Conservation (phyloP, 1,140 invertebrate species). For the Acromyrmex heyeri region DNA sequence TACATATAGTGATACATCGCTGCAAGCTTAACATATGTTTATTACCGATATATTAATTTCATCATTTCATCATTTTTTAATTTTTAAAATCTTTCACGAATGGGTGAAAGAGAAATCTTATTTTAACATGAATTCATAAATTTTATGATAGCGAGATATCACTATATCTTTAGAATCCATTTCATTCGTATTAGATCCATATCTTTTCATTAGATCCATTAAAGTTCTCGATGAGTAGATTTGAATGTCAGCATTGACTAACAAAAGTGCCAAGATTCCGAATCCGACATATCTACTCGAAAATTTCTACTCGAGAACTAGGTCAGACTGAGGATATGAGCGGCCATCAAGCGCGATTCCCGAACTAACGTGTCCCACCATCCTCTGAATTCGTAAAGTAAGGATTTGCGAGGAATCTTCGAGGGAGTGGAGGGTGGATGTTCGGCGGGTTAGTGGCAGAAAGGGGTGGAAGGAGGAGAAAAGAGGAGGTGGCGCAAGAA, state of each 20-base stretch:
- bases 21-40: neutral
- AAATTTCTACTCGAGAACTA: slow-evolving; percentile 52
- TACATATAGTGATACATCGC: too few species aligned
- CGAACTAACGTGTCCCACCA: slow-evolving; percentile 76
- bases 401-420: slow-evolving; percentile 78
- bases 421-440: slow-evolving; percentile 54
- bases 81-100: neutral
- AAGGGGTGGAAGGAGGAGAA: slow-evolving; percentile 7
- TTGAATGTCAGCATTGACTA: neutral
- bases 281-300: neutral
- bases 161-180: neutral
- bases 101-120: neutral
- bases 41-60: neutral
- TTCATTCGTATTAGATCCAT: too few species aligned
- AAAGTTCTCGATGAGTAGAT: neutral
- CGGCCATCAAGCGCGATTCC: slow-evolving; percentile 66
- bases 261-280: neutral
- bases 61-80: neutral
- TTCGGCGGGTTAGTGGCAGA: slow-evolving; percentile 41
- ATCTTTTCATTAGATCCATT: neutral
- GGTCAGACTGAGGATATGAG: slow-evolving; percentile 39
- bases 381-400: slow-evolving; percentile 84
- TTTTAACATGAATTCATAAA: neutral
- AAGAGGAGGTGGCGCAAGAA: neutral
- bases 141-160: neutral